These are phyloP conservation scores for Coecobrya sp. DNA, from an alignment of 2,888 invertebrate species.

Conservation along the genomic window DNA sequence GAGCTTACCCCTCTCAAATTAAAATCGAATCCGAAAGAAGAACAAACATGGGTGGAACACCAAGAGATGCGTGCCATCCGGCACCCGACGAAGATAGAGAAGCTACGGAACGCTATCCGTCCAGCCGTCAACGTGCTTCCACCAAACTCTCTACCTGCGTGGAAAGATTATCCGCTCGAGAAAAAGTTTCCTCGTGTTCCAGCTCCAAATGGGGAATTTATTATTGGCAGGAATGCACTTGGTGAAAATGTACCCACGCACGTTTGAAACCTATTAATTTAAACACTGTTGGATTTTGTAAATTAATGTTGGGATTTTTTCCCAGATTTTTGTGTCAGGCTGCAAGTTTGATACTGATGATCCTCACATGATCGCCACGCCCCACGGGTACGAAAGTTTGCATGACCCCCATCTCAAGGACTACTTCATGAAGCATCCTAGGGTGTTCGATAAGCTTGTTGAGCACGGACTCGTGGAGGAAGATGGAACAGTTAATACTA, in stretches of 20 bases:
- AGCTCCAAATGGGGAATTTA: slow-evolving; percentile 19
- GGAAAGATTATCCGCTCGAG: slow-evolving; percentile 71
- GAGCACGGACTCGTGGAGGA: slow-evolving; percentile 54
- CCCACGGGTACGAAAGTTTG: slow-evolving; percentile 34
- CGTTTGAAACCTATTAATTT: neutral
- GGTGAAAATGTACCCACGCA: slow-evolving; percentile 25
- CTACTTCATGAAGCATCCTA: slow-evolving; percentile 55
- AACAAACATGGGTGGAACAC: neutral
- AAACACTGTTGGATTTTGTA: neutral
- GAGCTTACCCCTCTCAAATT: too few relatives aligned
- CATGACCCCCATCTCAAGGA: slow-evolving; percentile 63
- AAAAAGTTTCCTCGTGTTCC: slow-evolving; percentile 70
- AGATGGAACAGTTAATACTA: slow-evolving; percentile 52
- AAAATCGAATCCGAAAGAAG: neutral
- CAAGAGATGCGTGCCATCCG: slow-evolving; percentile 31
- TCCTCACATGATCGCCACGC: slow-evolving; percentile 40
- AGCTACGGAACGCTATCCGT: neutral
- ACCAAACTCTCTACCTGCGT: slow-evolving; percentile 34
- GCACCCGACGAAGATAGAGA: slow-evolving; percentile 15
- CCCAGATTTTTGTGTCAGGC: slow-evolving; percentile 15
- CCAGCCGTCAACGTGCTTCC: slow-evolving; percentile 32
- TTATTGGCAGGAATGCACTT: slow-evolving; percentile 50
- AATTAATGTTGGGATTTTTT: neutral
- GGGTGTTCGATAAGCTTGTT: slow-evolving; percentile 41
- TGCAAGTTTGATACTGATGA: slow-evolving; percentile 60